Evolutionary conservation across 2,113 vertebrate species (phyloP).

Genomic region (Motacilla tschutschensis): DNA sequence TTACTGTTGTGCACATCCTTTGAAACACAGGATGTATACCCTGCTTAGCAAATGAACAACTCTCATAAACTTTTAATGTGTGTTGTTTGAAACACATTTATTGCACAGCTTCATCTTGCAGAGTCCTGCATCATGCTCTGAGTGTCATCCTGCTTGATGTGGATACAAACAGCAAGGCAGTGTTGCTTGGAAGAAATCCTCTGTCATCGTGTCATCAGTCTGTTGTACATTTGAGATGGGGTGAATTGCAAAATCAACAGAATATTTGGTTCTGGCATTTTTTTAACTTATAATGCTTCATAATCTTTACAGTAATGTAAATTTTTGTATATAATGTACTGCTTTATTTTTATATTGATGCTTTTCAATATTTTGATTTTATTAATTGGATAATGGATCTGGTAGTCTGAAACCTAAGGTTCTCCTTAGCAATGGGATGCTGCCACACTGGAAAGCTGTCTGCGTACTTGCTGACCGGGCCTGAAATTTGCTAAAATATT

Average conservation of each 20-base stretch:
- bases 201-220: neutral
- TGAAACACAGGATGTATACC: neutral
- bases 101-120: neutral
- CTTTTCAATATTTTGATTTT: neutral
- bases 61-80: accelerated
- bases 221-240: neutral
- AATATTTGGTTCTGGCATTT: neutral
- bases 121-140: too few species aligned
- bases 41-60: neutral
- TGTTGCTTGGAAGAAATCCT: neutral
- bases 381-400: neutral
- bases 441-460: neutral
- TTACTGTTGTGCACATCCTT: neutral
- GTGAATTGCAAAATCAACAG: neutral
- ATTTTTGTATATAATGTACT: neutral
- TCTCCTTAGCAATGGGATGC: neutral
- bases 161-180: neutral
- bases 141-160: neutral
- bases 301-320: neutral
- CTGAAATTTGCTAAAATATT: neutral
- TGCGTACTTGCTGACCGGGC: neutral
- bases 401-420: neutral
- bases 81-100: neutral
- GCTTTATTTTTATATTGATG: neutral
- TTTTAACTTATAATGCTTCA: neutral